Conservation (phyloP, 2,797 vertebrate species). For the Falco biarmicus region DNA sequence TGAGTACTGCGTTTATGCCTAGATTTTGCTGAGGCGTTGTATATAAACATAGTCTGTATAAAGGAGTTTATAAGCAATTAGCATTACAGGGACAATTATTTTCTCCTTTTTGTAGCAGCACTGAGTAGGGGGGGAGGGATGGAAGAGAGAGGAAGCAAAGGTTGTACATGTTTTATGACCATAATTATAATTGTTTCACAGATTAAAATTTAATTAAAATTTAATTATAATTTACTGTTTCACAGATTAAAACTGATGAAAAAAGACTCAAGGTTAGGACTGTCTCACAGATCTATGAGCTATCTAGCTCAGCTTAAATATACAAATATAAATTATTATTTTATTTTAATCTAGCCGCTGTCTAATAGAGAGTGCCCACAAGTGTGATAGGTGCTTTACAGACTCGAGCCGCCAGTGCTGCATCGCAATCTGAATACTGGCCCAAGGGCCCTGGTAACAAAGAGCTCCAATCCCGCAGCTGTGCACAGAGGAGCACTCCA, state of each 20-base stretch:
- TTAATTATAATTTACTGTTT: constrained; percentile 56
- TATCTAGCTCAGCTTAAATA: constrained; percentile 13
- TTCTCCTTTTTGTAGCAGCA: constrained; percentile 15
- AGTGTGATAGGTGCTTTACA: not conserved
- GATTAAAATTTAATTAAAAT: constrained; percentile 42
- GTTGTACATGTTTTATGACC: constrained; percentile 35
- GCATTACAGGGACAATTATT: constrained; percentile 38
- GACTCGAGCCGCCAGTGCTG: not conserved
- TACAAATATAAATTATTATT: not conserved
- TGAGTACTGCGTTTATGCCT: not conserved
- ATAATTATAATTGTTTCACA: constrained; percentile 56
- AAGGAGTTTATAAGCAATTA: constrained; percentile 21
- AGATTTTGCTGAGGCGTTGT: not conserved
- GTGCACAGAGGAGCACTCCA: not conserved
- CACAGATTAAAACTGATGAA: constrained; percentile 33
- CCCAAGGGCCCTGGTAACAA: constrained; percentile 34
- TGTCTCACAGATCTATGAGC: not conserved
- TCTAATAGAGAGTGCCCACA: not conserved
- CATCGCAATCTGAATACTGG: not conserved
- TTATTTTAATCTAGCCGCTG: not conserved
- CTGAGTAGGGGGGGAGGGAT: not conserved
- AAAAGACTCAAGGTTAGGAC: constrained; percentile 22
- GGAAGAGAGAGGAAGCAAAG: not conserved
- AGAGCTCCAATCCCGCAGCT: constrained; percentile 25
- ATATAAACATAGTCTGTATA: not conserved